Evolutionary conservation across 2,888 invertebrate species (phyloP), one percentile per base, ranked within the genome.

Genomic region (Chydorus sphaericus): DNA sequence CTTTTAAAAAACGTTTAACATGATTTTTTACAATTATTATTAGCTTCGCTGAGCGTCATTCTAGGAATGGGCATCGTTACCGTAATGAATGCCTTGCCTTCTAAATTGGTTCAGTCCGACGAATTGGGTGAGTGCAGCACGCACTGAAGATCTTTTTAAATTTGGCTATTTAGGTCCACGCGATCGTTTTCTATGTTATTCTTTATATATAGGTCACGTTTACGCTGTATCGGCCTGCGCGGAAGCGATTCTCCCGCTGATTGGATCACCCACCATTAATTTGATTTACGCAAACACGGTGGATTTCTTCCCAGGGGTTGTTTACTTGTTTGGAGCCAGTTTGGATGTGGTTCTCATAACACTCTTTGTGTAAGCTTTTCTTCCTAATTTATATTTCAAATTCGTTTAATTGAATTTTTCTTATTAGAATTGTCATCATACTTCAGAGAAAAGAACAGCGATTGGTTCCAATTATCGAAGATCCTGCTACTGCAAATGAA

Each of bases 261-360:
- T 53, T 26, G 36, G 36, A 5, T 37, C 53, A 11, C 28, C 53
- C 11, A 8, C 38, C 6, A 26, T 37, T 26, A 53, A 53, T n/a
- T n/a, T 38, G 2, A 37, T 38, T 8, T 53, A 53, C 26, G 37
- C 23, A 28, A 38, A 36, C 7, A 53, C 53, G 16, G 10, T 53
- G 16, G n/a, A 38, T 53, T 37, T 53, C 53, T 53, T 53, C 36
- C 53, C 53, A 6, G 53, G 53, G n/a, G 36, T 31, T 23, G 28
- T 53, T 36, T 53, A n/a, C 36, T 18, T 53, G 10, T 28, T 53
- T 11, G 38, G 37, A 28, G 53, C 26, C 8, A 28, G 38, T 4
- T 6, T 10, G 23, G 8, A 26, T 23, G 4, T 44, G 8, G 28
- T 53, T 14, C 11, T 44, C 14, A 10, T 44, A 8, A 5, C 4